Conservation (phyloP, 2,797 vertebrate species). For the Ciconia nigra region DNA sequence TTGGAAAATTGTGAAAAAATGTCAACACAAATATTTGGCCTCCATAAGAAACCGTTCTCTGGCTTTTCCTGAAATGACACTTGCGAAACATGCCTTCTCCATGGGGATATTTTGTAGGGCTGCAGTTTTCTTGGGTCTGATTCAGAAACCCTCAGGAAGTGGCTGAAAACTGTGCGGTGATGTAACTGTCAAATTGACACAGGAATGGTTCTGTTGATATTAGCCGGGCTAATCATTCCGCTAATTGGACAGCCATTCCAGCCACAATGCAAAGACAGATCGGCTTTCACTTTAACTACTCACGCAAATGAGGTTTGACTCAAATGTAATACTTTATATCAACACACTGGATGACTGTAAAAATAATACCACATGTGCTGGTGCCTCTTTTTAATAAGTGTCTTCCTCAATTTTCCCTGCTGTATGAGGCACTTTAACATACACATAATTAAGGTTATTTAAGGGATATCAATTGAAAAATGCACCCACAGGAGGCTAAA, state of each 20-base stretch:
- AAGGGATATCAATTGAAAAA: conserved; percentile 72
- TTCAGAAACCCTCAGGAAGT: conserved; percentile 39
- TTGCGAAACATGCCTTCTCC: background rate
- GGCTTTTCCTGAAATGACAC: background rate
- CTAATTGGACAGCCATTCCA: conserved; percentile 75
- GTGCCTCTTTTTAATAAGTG: conserved; percentile 80
- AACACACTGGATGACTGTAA: conserved; percentile 78
- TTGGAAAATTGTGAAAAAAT: background rate
- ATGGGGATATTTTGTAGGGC: background rate
- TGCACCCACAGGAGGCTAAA: conserved; percentile 38
- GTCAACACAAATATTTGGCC: background rate
- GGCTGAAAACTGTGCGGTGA: conserved; percentile 53
- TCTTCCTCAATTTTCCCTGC: conserved; percentile 81
- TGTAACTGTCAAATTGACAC: conserved; percentile 70
- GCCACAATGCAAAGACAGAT: conserved; percentile 68
- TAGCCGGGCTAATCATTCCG: conserved; percentile 78
- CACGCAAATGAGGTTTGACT: conserved; percentile 82
- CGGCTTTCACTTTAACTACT: conserved; percentile 78
- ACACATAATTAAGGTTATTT: conserved; percentile 72
- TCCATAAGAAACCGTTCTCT: background rate
- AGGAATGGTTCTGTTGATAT: conserved; percentile 75
- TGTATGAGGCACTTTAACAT: conserved; percentile 72
- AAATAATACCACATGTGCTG: conserved; percentile 80
- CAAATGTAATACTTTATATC: conserved; percentile 82
- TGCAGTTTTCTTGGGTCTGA: background rate